Percentiles rank a stretch among this genome's conserved stretches.
Evolutionary conservation across 2,888 invertebrate species (phyloP).

Genomic region (Aleiodes alternator): DNA sequence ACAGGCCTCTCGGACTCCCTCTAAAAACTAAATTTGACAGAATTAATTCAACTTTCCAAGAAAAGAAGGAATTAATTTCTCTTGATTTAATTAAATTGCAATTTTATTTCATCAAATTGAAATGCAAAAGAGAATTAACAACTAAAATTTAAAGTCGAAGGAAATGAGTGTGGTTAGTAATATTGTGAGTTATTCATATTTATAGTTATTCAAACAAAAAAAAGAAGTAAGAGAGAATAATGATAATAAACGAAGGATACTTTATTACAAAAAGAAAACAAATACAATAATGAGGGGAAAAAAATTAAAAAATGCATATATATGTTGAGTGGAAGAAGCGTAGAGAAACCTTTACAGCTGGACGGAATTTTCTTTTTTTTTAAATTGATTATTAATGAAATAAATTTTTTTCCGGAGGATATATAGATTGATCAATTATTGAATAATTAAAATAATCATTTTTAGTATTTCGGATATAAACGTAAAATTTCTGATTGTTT

Average conservation of each 20-base stretch:
- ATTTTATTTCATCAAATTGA: not conserved
- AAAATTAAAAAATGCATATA: slow-evolving; percentile 51
- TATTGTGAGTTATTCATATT: slow-evolving; percentile 63
- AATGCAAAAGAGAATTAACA: not conserved
- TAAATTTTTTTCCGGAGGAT: slow-evolving; percentile 39
- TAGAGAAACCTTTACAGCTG: slow-evolving; percentile 49
- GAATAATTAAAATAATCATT: slow-evolving; percentile 13
- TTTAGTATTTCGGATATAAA: slow-evolving; percentile 24
- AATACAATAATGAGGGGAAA: slow-evolving; percentile 24
- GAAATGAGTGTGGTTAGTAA: slow-evolving; percentile 61
- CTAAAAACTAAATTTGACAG: not conserved
- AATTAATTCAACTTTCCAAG: not conserved
- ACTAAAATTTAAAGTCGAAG: not conserved
- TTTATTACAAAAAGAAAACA: slow-evolving; percentile 57
- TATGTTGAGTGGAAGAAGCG: slow-evolving; percentile 52
- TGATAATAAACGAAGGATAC: slow-evolving; percentile 67
- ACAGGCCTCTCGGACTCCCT: slow-evolving; percentile 3
- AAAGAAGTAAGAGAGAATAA: slow-evolving; percentile 48
- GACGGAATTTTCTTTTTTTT: slow-evolving; percentile 30
- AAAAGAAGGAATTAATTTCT: slow-evolving; percentile 27
- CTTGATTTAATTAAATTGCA: slow-evolving; percentile 39
- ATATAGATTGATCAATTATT: slow-evolving; percentile 60
- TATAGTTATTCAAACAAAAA: slow-evolving; percentile 41
- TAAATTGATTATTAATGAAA: slow-evolving; percentile 61
- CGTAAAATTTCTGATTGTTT: slow-evolving; percentile 22